A percentile compares a stretch with the other conserved stretches of the same genome.
phyloP scores from a whole-genome alignment of 2,888 invertebrate genomes.

The Pheosia tremula region DNA sequence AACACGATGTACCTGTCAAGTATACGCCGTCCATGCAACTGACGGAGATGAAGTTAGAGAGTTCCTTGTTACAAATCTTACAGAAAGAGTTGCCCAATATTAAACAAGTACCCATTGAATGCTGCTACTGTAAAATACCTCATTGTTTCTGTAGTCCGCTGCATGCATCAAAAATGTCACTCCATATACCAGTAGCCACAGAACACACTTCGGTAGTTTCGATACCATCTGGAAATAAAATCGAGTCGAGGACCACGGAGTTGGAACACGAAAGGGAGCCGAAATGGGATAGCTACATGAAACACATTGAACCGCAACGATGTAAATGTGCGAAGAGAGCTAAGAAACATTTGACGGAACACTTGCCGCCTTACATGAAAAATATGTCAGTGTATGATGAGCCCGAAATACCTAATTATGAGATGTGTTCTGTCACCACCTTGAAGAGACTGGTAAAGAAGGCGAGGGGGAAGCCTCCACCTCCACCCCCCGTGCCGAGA shows the following conservation, averaged over 20 bases:
- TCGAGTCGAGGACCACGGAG: conserved; percentile 47
- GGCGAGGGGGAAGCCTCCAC: conserved; percentile 41
- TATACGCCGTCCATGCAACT: conserved; percentile 51
- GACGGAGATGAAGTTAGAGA: conserved; percentile 59
- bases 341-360: conserved; percentile 64
- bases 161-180: conserved; percentile 28
- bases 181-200: conserved; percentile 7
- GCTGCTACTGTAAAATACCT: conserved; percentile 57
- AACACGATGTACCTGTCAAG: conserved; percentile 57
- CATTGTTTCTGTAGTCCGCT: conserved; percentile 58
- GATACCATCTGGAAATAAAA: conserved; percentile 43
- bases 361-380: conserved; percentile 71
- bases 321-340: conserved; percentile 61
- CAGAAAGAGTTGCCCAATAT: conserved; percentile 63
- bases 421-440: conserved; percentile 51
- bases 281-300: conserved; percentile 64
- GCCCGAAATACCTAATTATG: conserved; percentile 62
- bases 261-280: conserved; percentile 62
- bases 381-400: conserved; percentile 56
- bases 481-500: conserved; percentile 27
- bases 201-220: conserved; percentile 24
- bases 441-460: conserved; percentile 57
- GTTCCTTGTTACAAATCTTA: conserved; percentile 68
- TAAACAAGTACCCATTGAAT: conserved; percentile 47
- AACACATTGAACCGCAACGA: conserved; percentile 51